Evolutionary conservation across 2,888 invertebrate species (phyloP).

Genomic region (Poecilobothrus nobilitatus): DNA sequence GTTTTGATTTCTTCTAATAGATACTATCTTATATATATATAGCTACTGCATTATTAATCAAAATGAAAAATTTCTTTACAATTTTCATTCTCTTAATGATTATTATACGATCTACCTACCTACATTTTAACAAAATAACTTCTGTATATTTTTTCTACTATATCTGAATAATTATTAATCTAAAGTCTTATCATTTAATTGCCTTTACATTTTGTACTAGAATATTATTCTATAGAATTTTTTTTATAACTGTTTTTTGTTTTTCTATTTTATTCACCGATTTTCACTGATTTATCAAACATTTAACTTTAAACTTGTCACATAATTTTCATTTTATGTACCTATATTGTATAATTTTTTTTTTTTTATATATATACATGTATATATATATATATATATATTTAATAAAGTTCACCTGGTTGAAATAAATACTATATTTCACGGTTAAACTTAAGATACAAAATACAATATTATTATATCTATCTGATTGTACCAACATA

Average conservation of each 20-base stretch:
- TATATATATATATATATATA: too few species aligned
- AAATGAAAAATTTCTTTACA: background rate
- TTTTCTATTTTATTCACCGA: too few species aligned
- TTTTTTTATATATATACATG: too few species aligned
- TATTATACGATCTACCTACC: background rate
- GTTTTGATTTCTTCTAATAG: too few species aligned
- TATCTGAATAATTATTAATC: background rate
- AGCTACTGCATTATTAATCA: background rate
- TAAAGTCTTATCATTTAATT: background rate
- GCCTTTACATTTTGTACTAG: background rate
- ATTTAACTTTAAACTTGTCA: too few species aligned
- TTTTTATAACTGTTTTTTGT: too few species aligned
- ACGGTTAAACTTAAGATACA: background rate
- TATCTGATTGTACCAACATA: too few species aligned
- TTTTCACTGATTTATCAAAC: too few species aligned
- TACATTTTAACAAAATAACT: background rate
- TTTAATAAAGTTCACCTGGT: background rate
- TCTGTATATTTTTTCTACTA: background rate
- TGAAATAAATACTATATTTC: background rate
- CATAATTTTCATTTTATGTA: too few species aligned
- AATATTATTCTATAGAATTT: too few species aligned
- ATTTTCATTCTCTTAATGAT: too few species aligned
- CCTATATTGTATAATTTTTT: too few species aligned
- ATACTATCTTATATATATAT: background rate
- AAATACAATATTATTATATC: background rate